Evolutionary conservation across 2,888 invertebrate species (phyloP), one percentile per base, ranked within the genome.

Genomic region (Ellobium chinense): DNA sequence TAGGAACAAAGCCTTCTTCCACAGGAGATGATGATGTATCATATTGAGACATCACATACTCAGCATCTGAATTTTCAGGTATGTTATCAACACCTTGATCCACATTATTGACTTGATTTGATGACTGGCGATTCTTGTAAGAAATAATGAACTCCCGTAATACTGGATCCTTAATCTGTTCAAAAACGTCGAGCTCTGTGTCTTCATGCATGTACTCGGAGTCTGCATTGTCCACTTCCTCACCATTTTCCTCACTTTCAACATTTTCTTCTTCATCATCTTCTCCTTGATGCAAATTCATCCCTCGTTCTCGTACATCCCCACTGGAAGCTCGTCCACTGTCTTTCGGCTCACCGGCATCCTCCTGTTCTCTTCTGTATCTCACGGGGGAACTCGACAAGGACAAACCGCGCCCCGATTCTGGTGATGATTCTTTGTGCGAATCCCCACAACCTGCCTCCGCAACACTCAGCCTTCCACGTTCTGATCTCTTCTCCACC

Each of bases 141-240:
- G 87, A 87, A 62, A 86, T 87, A 14, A 89, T 84, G 78, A 87
- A 89, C 14, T 88, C 88, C 72, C 87, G 86, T 5, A 90, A 80
- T 9, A 89, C 81, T 46, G 89, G 90, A 72, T 89, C 89, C 69
- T 80, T 82, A 24, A 89, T 87, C 27, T 84, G 83, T 36, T 86
- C 87, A 83, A 87, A 88, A 27, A 89, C 86, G 36, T 88, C 37
- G 1, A 12, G 3, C 9, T 65, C 63, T 12, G 36, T 14, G n/a
- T 73, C 68, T 9, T 37, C 4, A 63, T 66, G 39, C 21, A 46
- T 14, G 7, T 74, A 14, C 12, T 27, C 37, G 2, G 58, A 34
- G 14, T 70, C 60, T 58, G 34, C 54, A 7, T 62, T 37, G 7
- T 68, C 34, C 34, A 36, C 34, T n/a, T 54, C 24, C 24, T 29